phyloP scores from a whole-genome alignment of 2,888 invertebrate species.

The Cryptus viduatorius region DNA sequence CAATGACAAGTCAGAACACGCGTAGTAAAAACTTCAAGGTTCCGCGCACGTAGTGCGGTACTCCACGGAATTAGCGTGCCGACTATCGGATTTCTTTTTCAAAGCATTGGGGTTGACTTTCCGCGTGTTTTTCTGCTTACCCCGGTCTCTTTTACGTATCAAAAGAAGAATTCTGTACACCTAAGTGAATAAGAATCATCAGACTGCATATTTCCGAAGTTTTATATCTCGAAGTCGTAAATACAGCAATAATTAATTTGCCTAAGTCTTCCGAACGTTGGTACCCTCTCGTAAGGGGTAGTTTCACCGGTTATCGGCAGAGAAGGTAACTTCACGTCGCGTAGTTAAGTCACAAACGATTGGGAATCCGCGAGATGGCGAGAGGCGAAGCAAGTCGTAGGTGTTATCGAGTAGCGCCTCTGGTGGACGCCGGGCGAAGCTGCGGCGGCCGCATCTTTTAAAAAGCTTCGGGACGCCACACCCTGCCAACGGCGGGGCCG shows the following conservation, averaged over 20 bases:
- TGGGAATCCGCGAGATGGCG: slow-evolving; percentile 71
- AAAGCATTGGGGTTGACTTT: too few relatives aligned
- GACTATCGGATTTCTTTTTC: too few relatives aligned
- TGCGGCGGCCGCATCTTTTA: slow-evolving; percentile 71
- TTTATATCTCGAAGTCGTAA: neutral
- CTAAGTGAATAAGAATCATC: too few relatives aligned
- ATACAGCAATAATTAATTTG: neutral
- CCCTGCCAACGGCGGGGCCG: slow-evolving; percentile 73
- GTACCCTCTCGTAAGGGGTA: neutral
- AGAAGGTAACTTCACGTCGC: slow-evolving; percentile 28
- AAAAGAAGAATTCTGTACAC: too few relatives aligned
- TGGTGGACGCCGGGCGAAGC: slow-evolving; percentile 76
- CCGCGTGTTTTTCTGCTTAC: too few relatives aligned
- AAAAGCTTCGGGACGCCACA: slow-evolving; percentile 78
- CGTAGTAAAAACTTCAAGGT: too few relatives aligned
- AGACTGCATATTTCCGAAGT: too few relatives aligned
- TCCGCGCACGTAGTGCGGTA: too few relatives aligned
- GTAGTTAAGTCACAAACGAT: neutral
- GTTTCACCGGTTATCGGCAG: slow-evolving; percentile 53
- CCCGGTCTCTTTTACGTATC: too few relatives aligned
- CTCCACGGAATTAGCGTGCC: too few relatives aligned
- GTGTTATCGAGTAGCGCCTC: slow-evolving; percentile 49
- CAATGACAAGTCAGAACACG: too few relatives aligned
- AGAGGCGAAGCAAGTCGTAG: neutral
- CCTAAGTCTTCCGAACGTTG: too few relatives aligned